These are phyloP conservation scores for Physella acuta DNA, from an alignment of 1,140 invertebrate species.

Conservation along the genomic window DNA sequence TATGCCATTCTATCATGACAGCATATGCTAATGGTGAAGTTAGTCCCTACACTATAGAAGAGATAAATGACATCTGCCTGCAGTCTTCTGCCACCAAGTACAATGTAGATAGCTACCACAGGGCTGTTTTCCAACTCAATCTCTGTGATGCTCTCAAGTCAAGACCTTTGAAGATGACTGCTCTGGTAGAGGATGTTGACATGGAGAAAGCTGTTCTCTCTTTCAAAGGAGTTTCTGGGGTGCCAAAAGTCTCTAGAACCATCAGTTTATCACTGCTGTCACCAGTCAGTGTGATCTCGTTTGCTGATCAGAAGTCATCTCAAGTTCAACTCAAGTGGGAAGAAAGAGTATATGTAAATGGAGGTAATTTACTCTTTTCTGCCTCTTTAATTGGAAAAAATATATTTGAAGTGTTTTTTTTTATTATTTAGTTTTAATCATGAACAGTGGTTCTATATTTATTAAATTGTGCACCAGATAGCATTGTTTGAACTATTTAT, in stretches of 20 bases:
- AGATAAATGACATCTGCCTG: constrained; percentile 35
- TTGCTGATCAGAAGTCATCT: not conserved
- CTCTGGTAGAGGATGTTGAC: constrained; percentile 40
- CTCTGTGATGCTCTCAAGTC: constrained; percentile 34
- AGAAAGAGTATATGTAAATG: constrained; percentile 44
- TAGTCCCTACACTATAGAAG: constrained; percentile 22
- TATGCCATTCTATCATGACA: not conserved
- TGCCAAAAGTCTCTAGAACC: constrained; percentile 26
- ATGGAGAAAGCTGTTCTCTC: constrained; percentile 31
- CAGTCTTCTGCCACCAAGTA: constrained; percentile 22
- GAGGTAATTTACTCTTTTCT: constrained; percentile 2
- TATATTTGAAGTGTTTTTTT: too few relatives aligned
- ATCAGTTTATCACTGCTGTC: constrained; percentile 29
- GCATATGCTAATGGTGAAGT: constrained; percentile 12
- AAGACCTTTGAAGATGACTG: constrained; percentile 31
- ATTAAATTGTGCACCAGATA: too few relatives aligned
- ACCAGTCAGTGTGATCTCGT: constrained; percentile 14
- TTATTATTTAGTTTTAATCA: too few relatives aligned
- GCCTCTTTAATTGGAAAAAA: too few relatives aligned
- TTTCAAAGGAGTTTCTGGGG: constrained; percentile 30
- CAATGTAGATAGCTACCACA: constrained; percentile 31
- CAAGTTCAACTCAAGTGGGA: constrained; percentile 41
- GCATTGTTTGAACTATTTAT: too few relatives aligned
- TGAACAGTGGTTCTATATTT: too few relatives aligned
- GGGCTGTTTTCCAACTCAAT: constrained; percentile 28